Conservation (phyloP, 2,888 invertebrate species). For the Tiliacea aurago region DNA sequence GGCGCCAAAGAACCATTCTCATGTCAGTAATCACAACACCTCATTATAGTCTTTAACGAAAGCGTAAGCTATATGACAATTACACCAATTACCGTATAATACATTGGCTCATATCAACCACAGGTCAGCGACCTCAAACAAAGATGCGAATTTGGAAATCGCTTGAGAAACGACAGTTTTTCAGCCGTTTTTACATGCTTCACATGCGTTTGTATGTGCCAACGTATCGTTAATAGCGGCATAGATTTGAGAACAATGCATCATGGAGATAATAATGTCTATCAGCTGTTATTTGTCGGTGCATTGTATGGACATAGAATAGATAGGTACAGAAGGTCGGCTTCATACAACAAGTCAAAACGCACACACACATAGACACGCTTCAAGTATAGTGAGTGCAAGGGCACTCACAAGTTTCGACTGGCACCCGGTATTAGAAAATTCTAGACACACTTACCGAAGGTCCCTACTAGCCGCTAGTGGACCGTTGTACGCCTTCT, state of each 20-base stretch:
- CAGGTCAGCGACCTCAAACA: conserved; percentile 55
- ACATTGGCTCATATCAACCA: conserved; percentile 43
- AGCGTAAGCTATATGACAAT: conserved; percentile 46
- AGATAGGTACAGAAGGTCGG: conserved; percentile 9
- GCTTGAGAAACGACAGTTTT: conserved; percentile 61
- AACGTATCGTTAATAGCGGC: conserved; percentile 70
- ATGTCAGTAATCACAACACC: conserved; percentile 20
- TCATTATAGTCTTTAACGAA: conserved; percentile 41
- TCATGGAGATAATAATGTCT: conserved; percentile 54
- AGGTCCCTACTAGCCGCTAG: no score
- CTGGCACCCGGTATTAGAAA: no score
- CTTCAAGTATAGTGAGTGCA: background rate
- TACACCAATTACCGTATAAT: conserved; percentile 51
- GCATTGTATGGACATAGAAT: conserved; percentile 33
- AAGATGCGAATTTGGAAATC: conserved; percentile 70
- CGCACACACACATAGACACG: background rate
- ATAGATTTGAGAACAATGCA: conserved; percentile 72
- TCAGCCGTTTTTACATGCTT: conserved; percentile 49
- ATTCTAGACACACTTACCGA: no score
- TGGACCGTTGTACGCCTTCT: no score
- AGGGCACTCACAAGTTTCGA: background rate
- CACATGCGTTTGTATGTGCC: conserved; percentile 56
- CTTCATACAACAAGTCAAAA: background rate
- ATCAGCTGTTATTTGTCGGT: conserved; percentile 54
- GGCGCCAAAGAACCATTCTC: conserved; percentile 27